Base-by-base conservation (phyloP, 1,140 invertebrate genomes). In the Microvelia longipes region DNA sequence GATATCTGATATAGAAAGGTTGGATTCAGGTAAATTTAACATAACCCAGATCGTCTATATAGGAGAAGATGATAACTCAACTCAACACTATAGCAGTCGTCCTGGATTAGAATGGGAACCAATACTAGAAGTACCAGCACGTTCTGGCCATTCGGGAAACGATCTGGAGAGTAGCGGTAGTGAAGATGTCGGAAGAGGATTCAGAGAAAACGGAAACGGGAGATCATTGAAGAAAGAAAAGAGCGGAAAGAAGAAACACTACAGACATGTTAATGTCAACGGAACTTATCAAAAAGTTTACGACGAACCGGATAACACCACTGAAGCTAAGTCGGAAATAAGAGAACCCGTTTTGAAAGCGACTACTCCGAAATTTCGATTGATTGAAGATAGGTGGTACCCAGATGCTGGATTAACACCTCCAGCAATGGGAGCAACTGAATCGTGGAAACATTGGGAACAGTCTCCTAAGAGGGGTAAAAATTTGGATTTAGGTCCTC, bases 11-110 rank as follows among this genome's bases (percentile, higher is more conserved):
- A 24, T 67, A 5, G 2, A 63, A 29, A 24, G 14, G 29, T 67
- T 19, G 2, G n/a, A 24, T 24, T 11, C 5, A 11, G 26, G 26
- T 11, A 2, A 24, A 1, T 73, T 72, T 30, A 71, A 69, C 1
- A 71, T 71, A 25, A 81, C 79, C 2, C 77, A 78, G 75, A 78
- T 80, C 0, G 76, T 80, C 0, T 76, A 73, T 27, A 71, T 76
- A 26, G 75, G 75, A 27, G 73, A 76, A 65, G 75, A 75, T 71
- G 72, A 70, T 14, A 71, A 69, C 29, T 63, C 27, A 71, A 26
- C 62, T 62, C 61, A 73, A 69, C 24, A 64, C 30, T 68, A 50
- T 13, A 67, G 61, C 26, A 24, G 70, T 19, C 27, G 35, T n/a
- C 11, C 50, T 30, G 66, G 61, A 1, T 50, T 50, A 63, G 27